Evolutionary conservation across 2,113 vertebrate genomes (phyloP).

Genomic region (Syngnathoides biaculeatus): DNA sequence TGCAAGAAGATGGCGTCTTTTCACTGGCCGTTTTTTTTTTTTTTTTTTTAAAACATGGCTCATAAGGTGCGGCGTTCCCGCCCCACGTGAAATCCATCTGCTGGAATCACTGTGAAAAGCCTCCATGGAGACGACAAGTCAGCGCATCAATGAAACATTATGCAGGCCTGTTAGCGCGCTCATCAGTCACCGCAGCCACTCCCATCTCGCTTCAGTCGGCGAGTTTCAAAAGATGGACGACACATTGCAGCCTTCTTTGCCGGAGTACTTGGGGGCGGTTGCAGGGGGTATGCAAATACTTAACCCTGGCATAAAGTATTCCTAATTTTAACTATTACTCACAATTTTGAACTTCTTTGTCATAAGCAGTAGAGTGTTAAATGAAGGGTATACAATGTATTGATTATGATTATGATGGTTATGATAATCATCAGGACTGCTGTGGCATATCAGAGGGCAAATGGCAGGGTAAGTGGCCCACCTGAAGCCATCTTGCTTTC

Average conservation of each 20-base stretch:
- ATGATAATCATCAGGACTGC: too few relatives aligned
- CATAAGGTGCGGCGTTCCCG: slow-evolving; percentile 4
- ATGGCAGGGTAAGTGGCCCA: too few relatives aligned
- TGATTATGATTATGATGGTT: too few relatives aligned
- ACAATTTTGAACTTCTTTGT: too few relatives aligned
- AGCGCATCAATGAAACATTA: slow-evolving; percentile 61
- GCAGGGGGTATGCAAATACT: too few relatives aligned
- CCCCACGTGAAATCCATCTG: slow-evolving; percentile 41
- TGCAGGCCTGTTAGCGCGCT: slow-evolving; percentile 54
- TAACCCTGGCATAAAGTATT: too few relatives aligned
- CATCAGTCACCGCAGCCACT: slow-evolving; percentile 55
- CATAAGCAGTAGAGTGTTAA: too few relatives aligned
- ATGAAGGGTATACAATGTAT: too few relatives aligned
- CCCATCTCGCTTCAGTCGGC: slow-evolving; percentile 42
- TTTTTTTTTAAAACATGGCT: too few relatives aligned
- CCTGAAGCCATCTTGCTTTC: not conserved
- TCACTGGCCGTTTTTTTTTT: too few relatives aligned
- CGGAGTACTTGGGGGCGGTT: not conserved
- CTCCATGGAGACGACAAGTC: slow-evolving; percentile 51
- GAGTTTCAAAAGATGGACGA: slow-evolving; percentile 42
- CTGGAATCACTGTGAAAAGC: slow-evolving; percentile 54
- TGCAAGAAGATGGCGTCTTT: slow-evolving; percentile 83
- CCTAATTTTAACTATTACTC: too few relatives aligned
- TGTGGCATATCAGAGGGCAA: too few relatives aligned
- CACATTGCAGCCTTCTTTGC: not conserved